Conservation (phyloP, 2,797 vertebrate genomes). For the Oceanodroma leucorhoa region DNA sequence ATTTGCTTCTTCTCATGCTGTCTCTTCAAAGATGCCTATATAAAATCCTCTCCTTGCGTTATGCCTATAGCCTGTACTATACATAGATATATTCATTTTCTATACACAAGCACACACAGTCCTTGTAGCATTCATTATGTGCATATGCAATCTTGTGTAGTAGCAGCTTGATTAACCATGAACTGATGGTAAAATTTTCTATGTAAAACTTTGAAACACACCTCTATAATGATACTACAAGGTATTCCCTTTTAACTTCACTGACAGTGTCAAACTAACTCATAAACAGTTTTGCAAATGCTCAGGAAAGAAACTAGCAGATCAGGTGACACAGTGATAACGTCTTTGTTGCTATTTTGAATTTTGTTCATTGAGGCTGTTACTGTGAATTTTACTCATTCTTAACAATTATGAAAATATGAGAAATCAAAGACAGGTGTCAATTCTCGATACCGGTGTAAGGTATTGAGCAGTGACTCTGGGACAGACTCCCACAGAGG, state of each 20-base stretch:
- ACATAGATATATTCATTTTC: neutral
- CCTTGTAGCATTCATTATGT: neutral
- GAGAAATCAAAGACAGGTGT: neutral
- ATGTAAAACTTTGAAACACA: neutral
- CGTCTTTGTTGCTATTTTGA: neutral
- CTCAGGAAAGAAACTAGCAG: neutral
- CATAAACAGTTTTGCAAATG: neutral
- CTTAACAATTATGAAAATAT: neutral
- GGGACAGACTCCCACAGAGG: neutral
- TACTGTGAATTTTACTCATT: neutral
- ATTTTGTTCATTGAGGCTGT: neutral
- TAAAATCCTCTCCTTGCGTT: neutral
- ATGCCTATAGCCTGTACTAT: neutral
- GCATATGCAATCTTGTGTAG: neutral
- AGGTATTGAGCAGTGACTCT: neutral
- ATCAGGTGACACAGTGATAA: neutral
- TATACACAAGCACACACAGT: neutral
- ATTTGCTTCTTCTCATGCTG: neutral
- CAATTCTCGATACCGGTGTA: neutral
- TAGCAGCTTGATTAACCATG: neutral
- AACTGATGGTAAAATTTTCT: neutral
- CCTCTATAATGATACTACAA: neutral
- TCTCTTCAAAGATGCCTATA: constrained; percentile 15
- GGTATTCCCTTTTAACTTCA: neutral
- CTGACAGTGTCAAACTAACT: neutral